Percentiles rank a stretch among this genome's conserved stretches.
These are phyloP conservation scores for Nomada flava DNA, from an alignment of 2,888 invertebrate species.

Conservation along the genomic window DNA sequence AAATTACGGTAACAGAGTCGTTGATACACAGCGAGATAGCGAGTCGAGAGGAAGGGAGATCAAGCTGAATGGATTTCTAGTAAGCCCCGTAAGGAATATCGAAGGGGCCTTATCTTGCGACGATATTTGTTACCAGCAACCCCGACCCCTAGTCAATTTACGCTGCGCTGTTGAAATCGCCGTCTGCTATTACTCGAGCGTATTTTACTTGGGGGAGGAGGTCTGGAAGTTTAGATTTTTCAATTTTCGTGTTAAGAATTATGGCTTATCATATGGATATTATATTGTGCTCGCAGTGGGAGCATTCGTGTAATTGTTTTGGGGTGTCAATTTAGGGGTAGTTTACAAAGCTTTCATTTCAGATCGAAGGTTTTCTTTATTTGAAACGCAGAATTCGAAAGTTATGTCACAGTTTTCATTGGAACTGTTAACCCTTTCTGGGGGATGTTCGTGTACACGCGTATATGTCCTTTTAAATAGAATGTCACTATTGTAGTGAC, in stretches of 20 bases:
- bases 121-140: constrained; percentile 52
- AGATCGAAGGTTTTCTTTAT: too few relatives aligned
- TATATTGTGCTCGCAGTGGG: too few relatives aligned
- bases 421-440: too few relatives aligned
- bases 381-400: too few relatives aligned
- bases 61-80: constrained; percentile 53
- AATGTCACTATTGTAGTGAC: too few relatives aligned
- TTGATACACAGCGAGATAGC: constrained; percentile 50
- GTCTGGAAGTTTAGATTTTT: neutral
- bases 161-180: constrained; percentile 31
- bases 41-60: constrained; percentile 25
- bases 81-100: constrained; percentile 53
- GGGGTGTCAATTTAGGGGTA: too few relatives aligned
- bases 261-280: too few relatives aligned
- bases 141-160: constrained; percentile 35
- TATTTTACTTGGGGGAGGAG: constrained; percentile 19
- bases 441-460: too few relatives aligned
- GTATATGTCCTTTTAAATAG: too few relatives aligned
- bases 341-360: too few relatives aligned
- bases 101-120: constrained; percentile 35
- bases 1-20: constrained; percentile 21
- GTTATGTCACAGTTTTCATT: too few relatives aligned
- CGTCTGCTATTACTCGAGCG: constrained; percentile 24
- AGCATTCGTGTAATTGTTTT: too few relatives aligned
- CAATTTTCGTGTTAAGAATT: neutral